Conservation (phyloP, 1,140 invertebrate genomes). For the Hermetia illucens region DNA sequence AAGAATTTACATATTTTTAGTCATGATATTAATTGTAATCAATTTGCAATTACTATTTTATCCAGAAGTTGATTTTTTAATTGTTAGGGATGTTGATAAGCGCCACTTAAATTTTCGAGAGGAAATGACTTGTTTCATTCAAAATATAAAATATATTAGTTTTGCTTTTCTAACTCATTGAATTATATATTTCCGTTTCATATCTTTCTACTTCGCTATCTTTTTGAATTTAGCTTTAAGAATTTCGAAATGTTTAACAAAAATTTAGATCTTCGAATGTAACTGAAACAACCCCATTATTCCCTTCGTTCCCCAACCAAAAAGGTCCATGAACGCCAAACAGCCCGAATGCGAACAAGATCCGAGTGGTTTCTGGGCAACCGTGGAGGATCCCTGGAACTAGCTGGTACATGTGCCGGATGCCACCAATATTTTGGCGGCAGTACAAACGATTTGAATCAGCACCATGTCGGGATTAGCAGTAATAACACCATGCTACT, state of each 20-base stretch:
- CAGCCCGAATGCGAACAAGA: constrained; percentile 79
- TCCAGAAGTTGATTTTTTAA: no score
- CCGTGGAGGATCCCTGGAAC: constrained; percentile 36
- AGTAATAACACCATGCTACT: constrained; percentile 1
- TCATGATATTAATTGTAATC: no score
- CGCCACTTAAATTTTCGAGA: no score
- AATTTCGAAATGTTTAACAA: neutral
- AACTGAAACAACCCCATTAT: no score
- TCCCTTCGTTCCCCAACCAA: no score
- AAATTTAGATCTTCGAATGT: neutral
- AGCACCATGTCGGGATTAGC: neutral
- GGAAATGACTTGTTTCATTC: neutral
- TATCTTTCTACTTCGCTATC: neutral
- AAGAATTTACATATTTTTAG: no score
- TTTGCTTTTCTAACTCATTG: no score
- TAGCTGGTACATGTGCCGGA: constrained; percentile 7
- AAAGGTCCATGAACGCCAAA: constrained; percentile 86
- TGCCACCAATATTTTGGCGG: neutral
- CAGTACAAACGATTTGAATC: constrained; percentile 4
- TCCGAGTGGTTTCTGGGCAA: constrained; percentile 87
- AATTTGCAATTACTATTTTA: no score
- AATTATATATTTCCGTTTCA: neutral
- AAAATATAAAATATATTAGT: neutral
- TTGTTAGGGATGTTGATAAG: no score
- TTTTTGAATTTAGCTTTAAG: neutral